Conservation (phyloP, 2,113 vertebrate genomes). For the Otocyon megalotis region DNA sequence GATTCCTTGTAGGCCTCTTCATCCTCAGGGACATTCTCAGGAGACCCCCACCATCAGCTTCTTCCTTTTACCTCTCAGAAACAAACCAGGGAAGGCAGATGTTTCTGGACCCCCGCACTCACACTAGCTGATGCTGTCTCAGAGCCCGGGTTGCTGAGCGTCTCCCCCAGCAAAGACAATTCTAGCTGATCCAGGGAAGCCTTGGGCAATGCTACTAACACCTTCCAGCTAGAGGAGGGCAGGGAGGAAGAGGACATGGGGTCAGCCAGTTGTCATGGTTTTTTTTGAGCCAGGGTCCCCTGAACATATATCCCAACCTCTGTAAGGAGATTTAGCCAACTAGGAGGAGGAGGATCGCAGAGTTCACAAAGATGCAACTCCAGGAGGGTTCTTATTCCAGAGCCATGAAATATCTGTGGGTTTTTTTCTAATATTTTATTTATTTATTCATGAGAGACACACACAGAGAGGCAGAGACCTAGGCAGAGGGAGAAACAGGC, state of each 20-base stretch:
- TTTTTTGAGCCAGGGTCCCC: constrained; percentile 74
- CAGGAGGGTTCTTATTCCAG: background rate
- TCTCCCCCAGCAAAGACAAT: background rate
- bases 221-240: constrained; percentile 71
- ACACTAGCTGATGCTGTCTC: background rate
- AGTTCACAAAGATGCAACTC: background rate
- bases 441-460: too few relatives aligned
- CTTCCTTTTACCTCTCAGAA: background rate
- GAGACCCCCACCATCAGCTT: background rate
- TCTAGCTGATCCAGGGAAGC: constrained; percentile 32
- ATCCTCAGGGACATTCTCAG: background rate
- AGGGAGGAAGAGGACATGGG: background rate
- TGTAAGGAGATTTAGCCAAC: background rate
- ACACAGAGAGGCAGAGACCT: too few relatives aligned
- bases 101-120: background rate
- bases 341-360: background rate
- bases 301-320: background rate
- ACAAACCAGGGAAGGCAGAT: background rate
- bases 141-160: constrained; percentile 52
- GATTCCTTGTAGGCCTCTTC: background rate
- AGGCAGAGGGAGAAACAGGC: too few relatives aligned
- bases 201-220: constrained; percentile 57
- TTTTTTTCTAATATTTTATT: too few relatives aligned
- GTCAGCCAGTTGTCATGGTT: constrained; percentile 35
- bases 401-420: background rate